Evolutionary conservation across 2,888 invertebrate genomes (phyloP), one percentile per base, ranked within the genome.

Genomic region (Sipha maydis): DNA sequence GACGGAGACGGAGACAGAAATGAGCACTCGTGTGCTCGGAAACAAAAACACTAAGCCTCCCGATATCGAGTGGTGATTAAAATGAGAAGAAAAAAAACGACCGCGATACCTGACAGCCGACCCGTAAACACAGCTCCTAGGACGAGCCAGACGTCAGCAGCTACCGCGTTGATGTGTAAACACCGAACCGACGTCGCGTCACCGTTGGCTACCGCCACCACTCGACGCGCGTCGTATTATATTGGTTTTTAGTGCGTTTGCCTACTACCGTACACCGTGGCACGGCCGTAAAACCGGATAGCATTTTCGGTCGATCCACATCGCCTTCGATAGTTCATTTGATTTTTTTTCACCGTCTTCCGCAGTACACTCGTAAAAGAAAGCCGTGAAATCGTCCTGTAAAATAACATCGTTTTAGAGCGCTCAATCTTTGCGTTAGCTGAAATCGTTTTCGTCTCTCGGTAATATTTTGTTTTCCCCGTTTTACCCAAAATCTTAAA

Each of bases 41-140:
- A 85, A 85, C 77, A 77, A 85, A 77, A 85, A 85, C 85, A 71
- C 38, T 54, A 34, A 71, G 28, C 31, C 61, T 3, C n/a, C 48
- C 38, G 78, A 67, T 77, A 79, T 86, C 79, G 79, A 86, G 86
- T 80, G 86, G 79, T 73, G 86, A 86, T 80, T 86, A 79, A 3
- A 73, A 38, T 34, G n/a, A 67, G 41, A 54, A 79, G n/a, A 83
- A 83, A 83, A 56, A 85, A 80, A 56, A 56, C 71, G 28, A 79
- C 78, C n/a, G 54, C 48, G 76, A 73, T 71, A 71, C 69, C 79
- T 86, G 86, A 86, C 86, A 73, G 86, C 56, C 28, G 48, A 11
- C 79, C 79, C 28, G 86, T 86, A 86, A 86, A 86, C 86, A 86
- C 69, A 8, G 69, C 11, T 69, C 31, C 56, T 69, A 19, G 56